These are phyloP conservation scores for Scaptomyza polygonia DNA, from an alignment of 2,888 invertebrate genomes.

Conservation along the genomic window DNA sequence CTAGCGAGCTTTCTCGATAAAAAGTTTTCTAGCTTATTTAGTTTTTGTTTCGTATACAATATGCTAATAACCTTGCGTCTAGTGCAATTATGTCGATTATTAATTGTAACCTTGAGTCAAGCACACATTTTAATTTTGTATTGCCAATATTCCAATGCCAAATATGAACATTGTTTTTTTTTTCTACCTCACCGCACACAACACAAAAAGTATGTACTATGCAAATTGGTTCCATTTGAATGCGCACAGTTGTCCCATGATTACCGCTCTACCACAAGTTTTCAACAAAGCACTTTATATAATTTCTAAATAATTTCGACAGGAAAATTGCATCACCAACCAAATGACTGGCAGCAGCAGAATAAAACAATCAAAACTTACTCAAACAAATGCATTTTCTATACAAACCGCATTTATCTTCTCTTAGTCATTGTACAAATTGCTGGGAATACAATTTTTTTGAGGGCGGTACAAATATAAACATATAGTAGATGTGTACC, in stretches of 20 bases:
- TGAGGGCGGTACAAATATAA: slow-evolving; percentile 14
- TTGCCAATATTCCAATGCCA: background rate
- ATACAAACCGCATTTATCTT: slow-evolving; percentile 19
- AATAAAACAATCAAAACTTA: slow-evolving; percentile 16
- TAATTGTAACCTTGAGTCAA: too few relatives aligned
- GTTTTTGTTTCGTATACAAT: too few relatives aligned
- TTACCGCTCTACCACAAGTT: slow-evolving; percentile 7
- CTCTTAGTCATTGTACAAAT: slow-evolving; percentile 38
- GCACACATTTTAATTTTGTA: background rate
- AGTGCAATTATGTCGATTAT: too few relatives aligned
- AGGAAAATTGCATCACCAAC: slow-evolving; percentile 61
- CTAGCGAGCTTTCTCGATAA: too few relatives aligned
- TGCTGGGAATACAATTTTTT: slow-evolving; percentile 37
- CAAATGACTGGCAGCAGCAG: background rate
- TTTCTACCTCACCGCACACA: background rate
- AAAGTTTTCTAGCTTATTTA: too few relatives aligned
- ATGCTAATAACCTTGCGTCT: too few relatives aligned
- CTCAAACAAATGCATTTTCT: slow-evolving; percentile 28
- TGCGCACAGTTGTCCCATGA: slow-evolving; percentile 44
- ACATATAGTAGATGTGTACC: background rate
- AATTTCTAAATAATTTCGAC: slow-evolving; percentile 56
- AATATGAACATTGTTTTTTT: background rate
- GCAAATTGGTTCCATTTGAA: slow-evolving; percentile 60
- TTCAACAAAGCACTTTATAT: slow-evolving; percentile 47
- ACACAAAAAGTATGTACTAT: slow-evolving; percentile 7